Percentiles rank a stretch among this genome's conserved stretches.
Conservation (phyloP, 2,888 invertebrate species). For the Marasmarcha lunaedactyla region DNA sequence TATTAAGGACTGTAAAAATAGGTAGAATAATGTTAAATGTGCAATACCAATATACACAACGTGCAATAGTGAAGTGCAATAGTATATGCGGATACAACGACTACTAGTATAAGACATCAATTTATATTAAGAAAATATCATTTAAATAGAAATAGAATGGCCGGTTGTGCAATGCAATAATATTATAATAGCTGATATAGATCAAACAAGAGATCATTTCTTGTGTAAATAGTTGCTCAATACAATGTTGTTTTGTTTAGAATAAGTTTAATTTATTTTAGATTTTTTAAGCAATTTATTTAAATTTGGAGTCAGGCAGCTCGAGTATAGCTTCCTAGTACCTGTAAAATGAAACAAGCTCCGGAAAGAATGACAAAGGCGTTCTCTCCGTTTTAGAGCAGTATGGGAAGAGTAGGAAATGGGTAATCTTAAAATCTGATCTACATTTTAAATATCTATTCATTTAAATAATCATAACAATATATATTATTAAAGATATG, state of each 20-base stretch:
- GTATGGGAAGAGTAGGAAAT: too few relatives aligned
- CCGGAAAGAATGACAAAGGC: constrained; percentile 32
- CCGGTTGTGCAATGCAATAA: constrained; percentile 67
- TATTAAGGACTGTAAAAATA: constrained; percentile 26
- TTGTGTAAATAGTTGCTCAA: constrained; percentile 6
- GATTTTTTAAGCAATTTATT: background rate
- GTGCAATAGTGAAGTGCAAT: background rate
- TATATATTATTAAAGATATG: too few relatives aligned
- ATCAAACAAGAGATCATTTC: too few relatives aligned
- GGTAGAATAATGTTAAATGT: background rate
- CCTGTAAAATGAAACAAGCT: constrained; percentile 55
- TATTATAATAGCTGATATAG: constrained; percentile 18
- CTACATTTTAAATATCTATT: too few relatives aligned
- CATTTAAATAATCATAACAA: too few relatives aligned
- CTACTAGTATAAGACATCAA: background rate
- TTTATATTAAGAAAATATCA: constrained; percentile 14
- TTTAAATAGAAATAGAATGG: constrained; percentile 23
- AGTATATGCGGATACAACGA: background rate
- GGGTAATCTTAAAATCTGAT: too few relatives aligned
- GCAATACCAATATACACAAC: constrained; percentile 4
- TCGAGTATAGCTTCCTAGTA: constrained; percentile 60
- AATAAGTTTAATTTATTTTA: too few relatives aligned
- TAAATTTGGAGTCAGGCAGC: constrained; percentile 50
- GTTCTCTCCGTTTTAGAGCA: too few relatives aligned
- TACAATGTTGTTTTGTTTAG: background rate